A percentile compares a stretch with the other conserved stretches of the same genome.
Conservation (phyloP, 2,113 vertebrate genomes). For the Nothobranchius kuhntae region DNA sequence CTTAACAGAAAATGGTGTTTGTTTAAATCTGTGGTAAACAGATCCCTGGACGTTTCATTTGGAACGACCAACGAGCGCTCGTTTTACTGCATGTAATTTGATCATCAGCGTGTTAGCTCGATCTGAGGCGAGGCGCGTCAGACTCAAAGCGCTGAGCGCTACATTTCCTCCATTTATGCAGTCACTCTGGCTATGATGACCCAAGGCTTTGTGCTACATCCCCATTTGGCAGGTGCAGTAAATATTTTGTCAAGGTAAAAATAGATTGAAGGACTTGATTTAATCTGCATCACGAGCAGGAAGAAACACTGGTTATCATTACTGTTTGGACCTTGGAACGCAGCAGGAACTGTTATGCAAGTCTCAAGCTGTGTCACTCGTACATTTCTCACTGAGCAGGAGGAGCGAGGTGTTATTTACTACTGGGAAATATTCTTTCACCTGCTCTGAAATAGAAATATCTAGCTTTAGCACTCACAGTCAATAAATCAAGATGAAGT, state of each 20-base stretch:
- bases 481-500: slow-evolving; percentile 2
- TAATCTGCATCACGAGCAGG: slow-evolving; percentile 6
- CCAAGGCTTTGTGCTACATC: slow-evolving; percentile 31
- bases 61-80: too few relatives aligned
- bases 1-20: too few relatives aligned
- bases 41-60: neutral
- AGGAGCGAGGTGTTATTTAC: neutral
- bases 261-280: slow-evolving; percentile 43
- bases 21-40: too few relatives aligned
- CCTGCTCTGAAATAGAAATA: neutral
- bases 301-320: slow-evolving; percentile 29
- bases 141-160: slow-evolving; percentile 45
- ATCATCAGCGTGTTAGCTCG: slow-evolving; percentile 14
- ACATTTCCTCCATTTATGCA: slow-evolving; percentile 34
- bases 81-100: slow-evolving; percentile 13
- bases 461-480: neutral
- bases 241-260: slow-evolving; percentile 18
- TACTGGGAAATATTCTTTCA: neutral
- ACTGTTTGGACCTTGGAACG: slow-evolving; percentile 24
- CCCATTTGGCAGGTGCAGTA: slow-evolving; percentile 37
- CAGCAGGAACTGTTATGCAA: slow-evolving; percentile 44
- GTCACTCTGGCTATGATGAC: slow-evolving; percentile 37
- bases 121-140: slow-evolving; percentile 46
- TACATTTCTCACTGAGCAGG: slow-evolving; percentile 3
- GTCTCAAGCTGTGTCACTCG: slow-evolving; percentile 28